Base-by-base conservation (phyloP, 2,888 invertebrate species). In the Tachina grossa region DNA sequence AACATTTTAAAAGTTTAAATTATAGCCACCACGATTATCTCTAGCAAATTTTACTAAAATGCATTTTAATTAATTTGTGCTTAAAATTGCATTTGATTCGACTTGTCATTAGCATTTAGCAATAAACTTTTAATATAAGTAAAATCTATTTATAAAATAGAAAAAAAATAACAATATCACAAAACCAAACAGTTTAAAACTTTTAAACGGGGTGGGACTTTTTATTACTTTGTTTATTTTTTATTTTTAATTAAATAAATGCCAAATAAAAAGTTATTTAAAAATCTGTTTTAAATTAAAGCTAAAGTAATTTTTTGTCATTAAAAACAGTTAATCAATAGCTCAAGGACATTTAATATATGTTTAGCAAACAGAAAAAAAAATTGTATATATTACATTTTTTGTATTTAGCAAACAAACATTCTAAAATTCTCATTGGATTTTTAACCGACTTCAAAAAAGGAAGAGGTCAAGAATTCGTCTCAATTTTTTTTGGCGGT, bases 61-160 rank as follows among this genome's bases (percentile, higher is more conserved):
- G 14, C 14, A 22, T 57, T 57, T 57, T 39, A 57, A 57, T 57
- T 57, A 57, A 57, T 57, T 31, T 57, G 14, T 31, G 31, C 6
- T 57, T 31, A 57, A 57, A 57, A 57, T 9, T 57, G 57, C 31
- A 57, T 31, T 57, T 31, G 31, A 13, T 31, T 57, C 8, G 57
- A 31, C 6, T 22, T 13, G 31, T 8, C 22, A 31, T 31, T 57
- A 57, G 31, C 31, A 39, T 57, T 57, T 14, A 8, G 57, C 57
- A 57, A 57, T 57, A 57, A 57, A 57, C 14, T 31, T 57, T 57
- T 31, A 2, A 31, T 31, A 57, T 39, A n/a, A 8, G 14, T 14
- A 57, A 57, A 57, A 57, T 39, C 22, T 57, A 39, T 57, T n/a
- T 14, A 57, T 31, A 31, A 31, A 57, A 57, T 14, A 57, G 0